Conservation (phyloP, 2,113 vertebrate species). For the Macroglossus sobrinus region DNA sequence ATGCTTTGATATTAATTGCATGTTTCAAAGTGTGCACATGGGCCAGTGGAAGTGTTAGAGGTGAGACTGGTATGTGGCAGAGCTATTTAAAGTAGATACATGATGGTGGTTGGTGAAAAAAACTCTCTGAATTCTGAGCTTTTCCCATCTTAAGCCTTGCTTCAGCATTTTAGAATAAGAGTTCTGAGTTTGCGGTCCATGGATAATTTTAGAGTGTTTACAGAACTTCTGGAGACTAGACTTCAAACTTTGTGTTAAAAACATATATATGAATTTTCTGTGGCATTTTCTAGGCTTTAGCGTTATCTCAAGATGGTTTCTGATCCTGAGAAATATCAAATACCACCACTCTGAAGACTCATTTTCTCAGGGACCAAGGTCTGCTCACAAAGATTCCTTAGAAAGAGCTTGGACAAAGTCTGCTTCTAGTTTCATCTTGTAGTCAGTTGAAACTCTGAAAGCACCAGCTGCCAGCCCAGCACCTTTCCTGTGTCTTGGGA, state of each 20-base stretch:
- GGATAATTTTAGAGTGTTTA: neutral
- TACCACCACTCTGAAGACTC: neutral
- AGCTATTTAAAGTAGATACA: neutral
- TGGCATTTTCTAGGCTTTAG: neutral
- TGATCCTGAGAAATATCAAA: neutral
- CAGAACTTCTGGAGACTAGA: neutral
- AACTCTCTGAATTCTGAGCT: neutral
- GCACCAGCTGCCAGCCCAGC: neutral
- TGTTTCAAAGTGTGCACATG: neutral
- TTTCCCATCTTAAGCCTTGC: neutral
- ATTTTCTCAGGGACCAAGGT: neutral
- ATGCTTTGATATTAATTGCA: neutral
- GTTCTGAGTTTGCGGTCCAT: neutral
- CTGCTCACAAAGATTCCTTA: neutral
- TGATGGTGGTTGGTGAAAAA: neutral
- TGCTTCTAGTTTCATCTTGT: constrained; percentile 1
- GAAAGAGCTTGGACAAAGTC: neutral
- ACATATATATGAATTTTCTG: neutral
- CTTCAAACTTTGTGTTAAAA: neutral
- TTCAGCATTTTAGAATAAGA: neutral
- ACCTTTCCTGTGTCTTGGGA: constrained; percentile 59
- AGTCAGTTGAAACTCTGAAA: neutral
- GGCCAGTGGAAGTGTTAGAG: neutral
- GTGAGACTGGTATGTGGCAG: neutral
- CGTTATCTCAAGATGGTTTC: neutral